Base-by-base conservation (phyloP, 1,140 invertebrate species). In the Condylostylus longicornis region DNA sequence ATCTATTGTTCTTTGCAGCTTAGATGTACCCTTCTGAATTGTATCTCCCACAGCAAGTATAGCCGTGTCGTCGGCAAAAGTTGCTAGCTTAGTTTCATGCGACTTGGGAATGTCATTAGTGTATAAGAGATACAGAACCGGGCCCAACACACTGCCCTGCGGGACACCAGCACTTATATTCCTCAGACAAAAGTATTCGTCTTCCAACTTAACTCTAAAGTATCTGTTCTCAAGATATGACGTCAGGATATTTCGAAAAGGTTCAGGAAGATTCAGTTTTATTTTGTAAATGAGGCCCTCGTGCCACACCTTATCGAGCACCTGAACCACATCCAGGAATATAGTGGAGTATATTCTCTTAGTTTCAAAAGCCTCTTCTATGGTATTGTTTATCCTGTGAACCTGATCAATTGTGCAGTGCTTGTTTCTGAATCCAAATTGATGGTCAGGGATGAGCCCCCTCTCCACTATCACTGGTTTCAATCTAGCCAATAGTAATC, bases 51-150 rank as follows among this genome's bases (percentile, higher is more conserved):
- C n/a, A n/a, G n/a, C n/a, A n/a, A n/a, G n/a, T n/a, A 44, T 37
- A 4, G 47, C 49, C 1, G 47, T 51, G 35, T 49, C 49, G 30
- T 47, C 45, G 17, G 47, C 43, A 42, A 47, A 51, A 2, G 42
- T 48, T 13, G 32, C 42, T 21, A 34, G 37, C 8, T 28, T 27
- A 18, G 35, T 30, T 7, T 19, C 14, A 6, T 38, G 14, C 31
- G 33, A 15, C 6, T 19, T 37, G n/a, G 49, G 49, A 14, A 48
- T 29, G 29, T 50, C 46, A 6, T 32, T 20, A 1, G 46, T 44
- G 29, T 40, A 50, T 10, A 50, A 25, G 13, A 48, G 25, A 25
- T 50, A 50, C 5, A 50, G 34, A 9, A 41, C 18, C 3, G 45
- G 45, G 2, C 46, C 43, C 13, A 50, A 21, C 7, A 49, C 39